These are phyloP conservation scores for Dolichomitus sp. DNA, from an alignment of 2,888 invertebrate species.

Conservation along the genomic window DNA sequence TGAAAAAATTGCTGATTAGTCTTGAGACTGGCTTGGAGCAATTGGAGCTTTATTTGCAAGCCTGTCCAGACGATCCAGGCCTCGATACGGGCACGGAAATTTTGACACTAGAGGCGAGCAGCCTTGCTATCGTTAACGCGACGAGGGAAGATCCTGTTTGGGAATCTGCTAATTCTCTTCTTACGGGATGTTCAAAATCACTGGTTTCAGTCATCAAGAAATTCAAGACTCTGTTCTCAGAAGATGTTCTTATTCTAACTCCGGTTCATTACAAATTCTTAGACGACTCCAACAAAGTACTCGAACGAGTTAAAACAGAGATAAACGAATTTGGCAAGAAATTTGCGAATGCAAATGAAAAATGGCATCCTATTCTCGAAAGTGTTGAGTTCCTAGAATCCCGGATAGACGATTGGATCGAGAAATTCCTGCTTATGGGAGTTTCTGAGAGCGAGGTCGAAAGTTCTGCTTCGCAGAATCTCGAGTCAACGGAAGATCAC, in stretches of 20 bases:
- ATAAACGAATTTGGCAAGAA: conserved; percentile 66
- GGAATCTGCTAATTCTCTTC: conserved; percentile 71
- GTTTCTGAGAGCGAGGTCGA: conserved; percentile 69
- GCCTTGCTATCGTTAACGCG: conserved; percentile 74
- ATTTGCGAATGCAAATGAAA: conserved; percentile 68
- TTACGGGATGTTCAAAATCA: conserved; percentile 71
- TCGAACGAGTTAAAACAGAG: conserved; percentile 66
- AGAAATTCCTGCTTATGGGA: conserved; percentile 78
- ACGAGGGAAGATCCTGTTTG: conserved; percentile 77
- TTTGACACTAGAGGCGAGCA: conserved; percentile 73
- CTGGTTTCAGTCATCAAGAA: conserved; percentile 69
- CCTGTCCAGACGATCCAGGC: conserved; percentile 87
- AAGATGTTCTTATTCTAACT: conserved; percentile 70
- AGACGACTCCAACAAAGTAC: conserved; percentile 66
- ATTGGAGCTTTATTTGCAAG: conserved; percentile 89
- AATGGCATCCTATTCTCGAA: conserved; percentile 79
- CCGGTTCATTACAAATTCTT: conserved; percentile 74
- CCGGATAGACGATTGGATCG: conserved; percentile 65
- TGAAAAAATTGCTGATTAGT: conserved; percentile 87
- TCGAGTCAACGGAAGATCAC: conserved; percentile 76
- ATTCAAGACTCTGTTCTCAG: conserved; percentile 61
- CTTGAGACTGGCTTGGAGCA: conserved; percentile 89
- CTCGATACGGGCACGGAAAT: conserved; percentile 71
- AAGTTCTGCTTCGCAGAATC: conserved; percentile 59
- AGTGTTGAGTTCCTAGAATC: conserved; percentile 73